Evolutionary conservation across 2,797 vertebrate species (phyloP).

Genomic region (Huso huso): DNA sequence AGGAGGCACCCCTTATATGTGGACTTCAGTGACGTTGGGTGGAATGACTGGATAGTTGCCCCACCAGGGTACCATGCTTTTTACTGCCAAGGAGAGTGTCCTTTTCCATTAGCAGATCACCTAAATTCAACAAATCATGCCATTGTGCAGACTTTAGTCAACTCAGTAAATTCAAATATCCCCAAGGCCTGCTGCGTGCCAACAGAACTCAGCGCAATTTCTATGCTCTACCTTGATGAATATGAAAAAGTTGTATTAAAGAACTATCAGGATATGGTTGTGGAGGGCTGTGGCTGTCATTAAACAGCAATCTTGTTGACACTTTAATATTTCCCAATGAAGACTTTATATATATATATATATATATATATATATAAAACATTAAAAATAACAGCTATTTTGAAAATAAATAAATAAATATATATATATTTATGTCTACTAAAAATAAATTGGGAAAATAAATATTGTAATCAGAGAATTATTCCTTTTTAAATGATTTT

Average conservation of each 20-base stretch:
- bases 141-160: slow-evolving; percentile 97
- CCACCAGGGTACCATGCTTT: slow-evolving; percentile 94
- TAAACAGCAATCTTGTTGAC: slow-evolving; percentile 72
- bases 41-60: slow-evolving; percentile 99
- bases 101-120: slow-evolving; percentile 92
- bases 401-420: slow-evolving; percentile 36
- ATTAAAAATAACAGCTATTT: slow-evolving; percentile 51
- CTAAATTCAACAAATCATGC: slow-evolving; percentile 98
- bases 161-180: slow-evolving; percentile 96
- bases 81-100: slow-evolving; percentile 96
- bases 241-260: slow-evolving; percentile 97
- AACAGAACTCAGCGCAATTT: slow-evolving; percentile 95
- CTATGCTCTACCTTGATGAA: slow-evolving; percentile 95
- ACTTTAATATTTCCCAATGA: slow-evolving; percentile 89
- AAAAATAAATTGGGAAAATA: slow-evolving; percentile 87
- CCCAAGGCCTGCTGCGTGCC: slow-evolving; percentile 95
- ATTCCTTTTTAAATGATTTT: slow-evolving; percentile 90
- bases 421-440: slow-evolving; percentile 60
- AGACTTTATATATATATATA: slow-evolving; percentile 93
- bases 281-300: slow-evolving; percentile 96
- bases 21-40: slow-evolving; percentile 97
- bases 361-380: too few species aligned
- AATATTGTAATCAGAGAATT: slow-evolving; percentile 99
- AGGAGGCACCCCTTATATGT: slow-evolving; percentile 90
- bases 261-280: slow-evolving; percentile 99